Evolutionary conservation across 1,140 invertebrate genomes (phyloP).

Genomic region (Dinoponera quadriceps): DNA sequence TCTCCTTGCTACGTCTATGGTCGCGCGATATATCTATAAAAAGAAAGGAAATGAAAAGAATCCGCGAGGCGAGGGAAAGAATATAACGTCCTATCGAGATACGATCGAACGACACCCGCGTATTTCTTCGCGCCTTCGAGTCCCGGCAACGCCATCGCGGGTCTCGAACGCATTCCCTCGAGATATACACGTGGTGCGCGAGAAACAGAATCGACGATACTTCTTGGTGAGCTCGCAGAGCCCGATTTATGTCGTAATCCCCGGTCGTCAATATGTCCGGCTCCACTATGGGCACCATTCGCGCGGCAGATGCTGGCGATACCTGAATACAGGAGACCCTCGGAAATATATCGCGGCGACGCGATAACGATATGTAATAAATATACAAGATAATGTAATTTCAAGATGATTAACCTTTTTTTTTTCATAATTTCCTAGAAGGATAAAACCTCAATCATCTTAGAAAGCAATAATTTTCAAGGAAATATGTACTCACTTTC

Average conservation of each 20-base stretch:
- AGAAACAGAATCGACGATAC: conserved; percentile 66
- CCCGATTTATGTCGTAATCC: conserved; percentile 88
- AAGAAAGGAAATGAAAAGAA: too few relatives aligned
- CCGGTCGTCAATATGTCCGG: conserved; percentile 95
- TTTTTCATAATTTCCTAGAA: too few relatives aligned
- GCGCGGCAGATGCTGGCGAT: conserved; percentile 98
- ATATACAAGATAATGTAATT: too few relatives aligned
- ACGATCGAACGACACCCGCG: conserved; percentile 45
- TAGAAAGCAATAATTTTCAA: too few relatives aligned
- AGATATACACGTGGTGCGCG: conserved; percentile 98
- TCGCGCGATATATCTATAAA: too few relatives aligned
- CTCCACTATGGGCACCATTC: conserved; percentile 98
- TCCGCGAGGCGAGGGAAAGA: not conserved
- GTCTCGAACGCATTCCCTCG: conserved; percentile 98
- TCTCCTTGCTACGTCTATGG: too few relatives aligned
- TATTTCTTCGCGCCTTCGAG: conserved; percentile 71
- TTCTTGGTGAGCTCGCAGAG: conserved; percentile 62
- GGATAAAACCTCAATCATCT: too few relatives aligned
- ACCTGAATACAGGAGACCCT: conserved; percentile 85
- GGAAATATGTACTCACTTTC: too few relatives aligned
- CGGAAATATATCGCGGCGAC: not conserved
- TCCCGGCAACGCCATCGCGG: conserved; percentile 98
- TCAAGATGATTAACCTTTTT: too few relatives aligned
- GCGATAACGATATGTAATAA: too few relatives aligned
- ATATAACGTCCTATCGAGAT: not conserved